Evolutionary conservation across 2,113 vertebrate species (phyloP).

Genomic region (Halichoerus grypus): DNA sequence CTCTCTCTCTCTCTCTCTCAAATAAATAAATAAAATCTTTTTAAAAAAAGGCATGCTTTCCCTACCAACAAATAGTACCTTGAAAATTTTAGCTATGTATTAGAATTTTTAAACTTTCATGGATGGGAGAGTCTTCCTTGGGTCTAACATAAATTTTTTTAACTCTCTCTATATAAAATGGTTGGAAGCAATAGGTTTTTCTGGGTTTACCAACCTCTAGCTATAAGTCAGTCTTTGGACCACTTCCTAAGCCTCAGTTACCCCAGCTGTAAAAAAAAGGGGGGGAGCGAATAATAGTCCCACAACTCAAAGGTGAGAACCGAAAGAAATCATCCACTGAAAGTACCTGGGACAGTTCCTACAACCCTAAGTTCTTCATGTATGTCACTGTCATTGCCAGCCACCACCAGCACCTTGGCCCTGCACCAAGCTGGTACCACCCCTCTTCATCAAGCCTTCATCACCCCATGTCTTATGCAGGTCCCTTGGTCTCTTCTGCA

Average conservation of each 20-base stretch:
- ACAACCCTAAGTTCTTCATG: not conserved
- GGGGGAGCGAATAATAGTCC: not conserved
- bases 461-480: accelerated
- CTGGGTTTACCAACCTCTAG: not conserved
- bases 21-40: not conserved
- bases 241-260: not conserved
- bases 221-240: not conserved
- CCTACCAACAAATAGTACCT: not conserved
- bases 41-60: not conserved
- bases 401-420: no score
- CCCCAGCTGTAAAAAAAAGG: not conserved
- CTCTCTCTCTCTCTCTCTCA: not conserved
- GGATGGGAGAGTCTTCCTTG: not conserved
- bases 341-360: not conserved
- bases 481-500: not conserved
- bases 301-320: not conserved
- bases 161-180: not conserved
- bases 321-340: not conserved
- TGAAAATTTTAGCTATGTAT: not conserved
- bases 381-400: no score
- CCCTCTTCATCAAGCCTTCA: not conserved
- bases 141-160: not conserved
- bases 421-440: not conserved
- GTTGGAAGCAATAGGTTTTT: not conserved
- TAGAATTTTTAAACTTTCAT: not conserved